A percentile compares a stretch with the other conserved stretches of the same genome.
These are phyloP conservation scores for Dynastes hyllus DNA, from an alignment of 2,888 invertebrate species.

Conservation along the genomic window DNA sequence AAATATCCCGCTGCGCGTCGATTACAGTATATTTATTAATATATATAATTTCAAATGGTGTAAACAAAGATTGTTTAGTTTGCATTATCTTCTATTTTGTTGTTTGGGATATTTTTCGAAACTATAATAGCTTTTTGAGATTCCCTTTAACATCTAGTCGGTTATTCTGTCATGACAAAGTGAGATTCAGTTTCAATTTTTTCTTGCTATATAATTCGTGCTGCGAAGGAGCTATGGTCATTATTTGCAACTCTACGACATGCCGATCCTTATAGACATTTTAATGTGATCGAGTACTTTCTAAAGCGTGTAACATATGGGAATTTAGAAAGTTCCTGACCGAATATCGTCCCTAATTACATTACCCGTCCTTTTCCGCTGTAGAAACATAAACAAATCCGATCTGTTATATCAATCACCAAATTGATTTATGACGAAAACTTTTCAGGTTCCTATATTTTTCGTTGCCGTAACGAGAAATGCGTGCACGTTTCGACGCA, in stretches of 20 bases:
- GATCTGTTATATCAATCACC: conserved; percentile 35
- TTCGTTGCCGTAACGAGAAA: not conserved
- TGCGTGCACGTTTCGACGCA: not conserved
- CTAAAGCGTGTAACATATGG: conserved; percentile 7
- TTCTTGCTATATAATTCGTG: not conserved
- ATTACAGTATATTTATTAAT: too few species aligned
- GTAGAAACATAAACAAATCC: conserved; percentile 29
- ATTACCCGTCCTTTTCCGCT: conserved; percentile 18
- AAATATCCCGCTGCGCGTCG: too few species aligned
- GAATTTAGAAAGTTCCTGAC: conserved; percentile 17
- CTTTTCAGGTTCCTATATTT: conserved; percentile 23
- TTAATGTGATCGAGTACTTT: conserved; percentile 4
- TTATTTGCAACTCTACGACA: not conserved
- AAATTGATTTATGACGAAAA: conserved; percentile 30
- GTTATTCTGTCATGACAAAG: too few species aligned
- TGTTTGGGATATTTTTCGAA: too few species aligned
- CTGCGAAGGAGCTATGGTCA: not conserved
- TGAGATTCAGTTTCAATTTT: too few species aligned
- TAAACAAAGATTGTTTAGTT: too few species aligned
- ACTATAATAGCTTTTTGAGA: too few species aligned
- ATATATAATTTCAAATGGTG: too few species aligned
- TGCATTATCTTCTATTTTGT: too few species aligned
- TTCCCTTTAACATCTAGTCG: too few species aligned
- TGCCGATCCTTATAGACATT: not conserved
- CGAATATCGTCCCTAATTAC: conserved; percentile 17